Conservation (phyloP, 1,140 invertebrate genomes). For the Cherax quadricarinatus region DNA sequence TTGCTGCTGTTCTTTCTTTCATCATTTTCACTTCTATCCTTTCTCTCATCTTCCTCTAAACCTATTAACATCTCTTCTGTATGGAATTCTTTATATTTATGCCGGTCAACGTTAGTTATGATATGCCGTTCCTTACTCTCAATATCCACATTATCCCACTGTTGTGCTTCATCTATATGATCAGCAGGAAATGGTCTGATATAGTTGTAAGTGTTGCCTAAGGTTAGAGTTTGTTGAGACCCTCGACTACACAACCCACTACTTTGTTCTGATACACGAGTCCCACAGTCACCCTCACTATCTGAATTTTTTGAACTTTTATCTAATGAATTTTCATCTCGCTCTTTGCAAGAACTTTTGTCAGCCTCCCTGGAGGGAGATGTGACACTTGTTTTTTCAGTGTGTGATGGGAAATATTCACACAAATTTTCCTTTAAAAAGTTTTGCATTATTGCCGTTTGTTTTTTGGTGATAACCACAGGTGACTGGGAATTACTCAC, state of each 20-base stretch:
- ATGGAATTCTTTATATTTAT: too few relatives aligned
- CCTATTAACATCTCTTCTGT: too few relatives aligned
- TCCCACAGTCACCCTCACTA: neutral
- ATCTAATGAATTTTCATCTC: neutral
- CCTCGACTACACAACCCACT: neutral
- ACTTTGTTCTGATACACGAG: neutral
- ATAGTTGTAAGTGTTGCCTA: too few relatives aligned
- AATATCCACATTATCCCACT: too few relatives aligned
- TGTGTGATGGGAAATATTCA: neutral
- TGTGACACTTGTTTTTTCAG: neutral
- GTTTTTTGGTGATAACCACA: constrained; percentile 2
- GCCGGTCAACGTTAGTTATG: too few relatives aligned
- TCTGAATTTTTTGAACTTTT: neutral
- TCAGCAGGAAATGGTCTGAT: too few relatives aligned
- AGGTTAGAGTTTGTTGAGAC: too few relatives aligned
- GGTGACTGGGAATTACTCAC: constrained; percentile 5
- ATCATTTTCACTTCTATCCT: too few relatives aligned
- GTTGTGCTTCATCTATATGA: too few relatives aligned
- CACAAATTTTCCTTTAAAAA: constrained; percentile 13
- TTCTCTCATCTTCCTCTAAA: too few relatives aligned
- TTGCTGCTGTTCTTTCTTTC: too few relatives aligned
- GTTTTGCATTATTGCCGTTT: constrained; percentile 16
- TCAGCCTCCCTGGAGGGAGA: neutral
- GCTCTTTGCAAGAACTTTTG: neutral
- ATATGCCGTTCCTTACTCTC: too few relatives aligned